Conservation (phyloP, 2,888 invertebrate genomes). For the Epinotia brunnichana region DNA sequence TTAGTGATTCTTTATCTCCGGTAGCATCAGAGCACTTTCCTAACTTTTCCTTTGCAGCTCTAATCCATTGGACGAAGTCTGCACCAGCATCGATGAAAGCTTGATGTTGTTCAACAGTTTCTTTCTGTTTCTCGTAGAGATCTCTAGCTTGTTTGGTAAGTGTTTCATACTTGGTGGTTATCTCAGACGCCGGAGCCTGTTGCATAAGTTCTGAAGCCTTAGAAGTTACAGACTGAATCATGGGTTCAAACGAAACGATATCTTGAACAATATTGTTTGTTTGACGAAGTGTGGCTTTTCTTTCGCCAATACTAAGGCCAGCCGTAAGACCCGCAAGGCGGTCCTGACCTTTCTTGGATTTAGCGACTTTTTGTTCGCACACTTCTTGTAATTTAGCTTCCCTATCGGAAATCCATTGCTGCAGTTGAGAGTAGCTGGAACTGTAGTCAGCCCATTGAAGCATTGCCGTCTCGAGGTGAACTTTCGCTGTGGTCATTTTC, state of each 20-base stretch:
- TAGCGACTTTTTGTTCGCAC: slow-evolving; percentile 91
- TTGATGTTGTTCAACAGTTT: slow-evolving; percentile 95
- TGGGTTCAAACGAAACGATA: slow-evolving; percentile 97
- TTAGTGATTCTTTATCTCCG: slow-evolving; percentile 94
- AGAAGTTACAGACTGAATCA: slow-evolving; percentile 97
- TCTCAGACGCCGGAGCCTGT: slow-evolving; percentile 95
- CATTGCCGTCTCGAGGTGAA: slow-evolving; percentile 93
- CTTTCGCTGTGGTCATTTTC: slow-evolving; percentile 95
- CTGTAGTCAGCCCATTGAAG: slow-evolving; percentile 98
- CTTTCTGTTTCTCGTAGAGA: slow-evolving; percentile 93
- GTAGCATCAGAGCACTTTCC: slow-evolving; percentile 96
- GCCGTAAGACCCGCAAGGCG: slow-evolving; percentile 88
- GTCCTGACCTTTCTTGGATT: slow-evolving; percentile 90
- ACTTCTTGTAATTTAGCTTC: slow-evolving; percentile 96
- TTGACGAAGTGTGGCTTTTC: slow-evolving; percentile 94
- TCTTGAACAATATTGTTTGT: slow-evolving; percentile 98
- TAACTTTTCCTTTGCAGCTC: slow-evolving; percentile 94
- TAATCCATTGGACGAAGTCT: slow-evolving; percentile 96
- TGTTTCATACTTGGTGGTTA: slow-evolving; percentile 94
- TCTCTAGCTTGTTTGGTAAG: slow-evolving; percentile 95
- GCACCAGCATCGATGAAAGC: slow-evolving; percentile 95
- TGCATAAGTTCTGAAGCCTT: slow-evolving; percentile 97
- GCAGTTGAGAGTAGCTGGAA: slow-evolving; percentile 94
- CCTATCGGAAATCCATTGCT: slow-evolving; percentile 97
- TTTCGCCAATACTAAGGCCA: slow-evolving; percentile 90